These are phyloP conservation scores for Turritopsis dohrnii DNA, from an alignment of 30 jellyfish, hydroid and myxozoan genomes.

Conservation along the genomic window DNA sequence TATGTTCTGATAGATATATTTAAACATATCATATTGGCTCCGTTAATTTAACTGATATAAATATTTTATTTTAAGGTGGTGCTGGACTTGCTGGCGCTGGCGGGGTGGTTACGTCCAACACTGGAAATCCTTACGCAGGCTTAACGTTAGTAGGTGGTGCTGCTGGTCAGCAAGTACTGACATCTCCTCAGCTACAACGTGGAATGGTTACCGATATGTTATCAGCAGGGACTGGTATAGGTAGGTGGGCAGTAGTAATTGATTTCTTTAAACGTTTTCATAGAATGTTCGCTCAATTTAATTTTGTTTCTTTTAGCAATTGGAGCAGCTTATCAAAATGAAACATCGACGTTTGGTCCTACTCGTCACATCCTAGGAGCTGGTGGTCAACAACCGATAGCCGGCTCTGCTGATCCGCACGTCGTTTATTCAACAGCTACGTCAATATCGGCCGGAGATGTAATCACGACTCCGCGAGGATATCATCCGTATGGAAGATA, in stretches of 20 bases:
- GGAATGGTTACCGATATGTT: slow-evolving; percentile 25
- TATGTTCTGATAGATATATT: too few species aligned
- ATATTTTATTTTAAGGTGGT: not conserved
- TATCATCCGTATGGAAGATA: slow-evolving; percentile 40
- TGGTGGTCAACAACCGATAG: slow-evolving; percentile 38
- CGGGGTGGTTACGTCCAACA: not conserved
- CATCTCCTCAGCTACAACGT: slow-evolving; percentile 26
- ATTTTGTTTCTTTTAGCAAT: not conserved
- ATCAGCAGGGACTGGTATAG: slow-evolving; percentile 21
- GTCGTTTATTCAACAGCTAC: slow-evolving; percentile 37
- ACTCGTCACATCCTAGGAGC: slow-evolving; percentile 16
- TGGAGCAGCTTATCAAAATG: slow-evolving; percentile 31
- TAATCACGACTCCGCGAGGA: slow-evolving; percentile 29
- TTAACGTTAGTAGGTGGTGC: slow-evolving; percentile 5
- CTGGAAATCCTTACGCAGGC: slow-evolving; percentile 12
- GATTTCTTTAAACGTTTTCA: not conserved
- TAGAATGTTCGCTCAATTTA: too few species aligned
- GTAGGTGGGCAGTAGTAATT: not conserved
- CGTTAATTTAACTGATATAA: too few species aligned
- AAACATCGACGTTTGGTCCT: slow-evolving; percentile 36
- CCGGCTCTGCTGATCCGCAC: slow-evolving; percentile 37
- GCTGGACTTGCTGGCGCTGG: slow-evolving; percentile 21
- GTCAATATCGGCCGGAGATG: slow-evolving; percentile 38
- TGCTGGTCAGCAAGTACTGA: slow-evolving; percentile 10
- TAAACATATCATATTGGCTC: too few species aligned